Evolutionary conservation across 2,888 invertebrate species (phyloP).

Genomic region (Meloe dianella): DNA sequence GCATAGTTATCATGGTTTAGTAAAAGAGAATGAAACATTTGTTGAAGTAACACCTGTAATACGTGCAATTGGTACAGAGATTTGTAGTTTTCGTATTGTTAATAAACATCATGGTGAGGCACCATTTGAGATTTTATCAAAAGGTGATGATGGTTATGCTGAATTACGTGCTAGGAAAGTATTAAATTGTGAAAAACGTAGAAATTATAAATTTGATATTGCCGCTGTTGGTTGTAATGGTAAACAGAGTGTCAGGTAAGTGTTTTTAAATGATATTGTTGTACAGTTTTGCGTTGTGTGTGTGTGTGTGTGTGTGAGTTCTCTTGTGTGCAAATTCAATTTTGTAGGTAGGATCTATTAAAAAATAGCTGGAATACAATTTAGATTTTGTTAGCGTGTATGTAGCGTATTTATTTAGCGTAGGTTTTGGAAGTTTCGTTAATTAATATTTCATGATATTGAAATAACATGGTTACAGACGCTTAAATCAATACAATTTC

Average conservation of each 20-base stretch:
- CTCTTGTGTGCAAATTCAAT: too few relatives aligned
- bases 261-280: too few relatives aligned
- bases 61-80: slow-evolving; percentile 67
- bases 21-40: slow-evolving; percentile 89
- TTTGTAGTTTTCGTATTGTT: slow-evolving; percentile 88
- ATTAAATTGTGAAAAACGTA: slow-evolving; percentile 91
- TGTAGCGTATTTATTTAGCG: too few relatives aligned
- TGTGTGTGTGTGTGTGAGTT: too few relatives aligned
- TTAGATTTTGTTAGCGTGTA: too few relatives aligned
- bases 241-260: slow-evolving; percentile 65
- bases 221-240: slow-evolving; percentile 92
- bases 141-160: slow-evolving; percentile 73
- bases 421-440: too few relatives aligned
- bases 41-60: slow-evolving; percentile 94
- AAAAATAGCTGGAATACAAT: too few relatives aligned
- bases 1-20: slow-evolving; percentile 90
- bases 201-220: slow-evolving; percentile 95
- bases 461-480: too few relatives aligned
- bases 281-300: too few relatives aligned
- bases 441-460: too few relatives aligned
- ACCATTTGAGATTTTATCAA: slow-evolving; percentile 70
- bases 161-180: slow-evolving; percentile 82
- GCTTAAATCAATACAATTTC: too few relatives aligned
- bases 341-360: too few relatives aligned
- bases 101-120: slow-evolving; percentile 93